Conservation (phyloP, 2,797 vertebrate genomes). For the Poecilia gillii region DNA sequence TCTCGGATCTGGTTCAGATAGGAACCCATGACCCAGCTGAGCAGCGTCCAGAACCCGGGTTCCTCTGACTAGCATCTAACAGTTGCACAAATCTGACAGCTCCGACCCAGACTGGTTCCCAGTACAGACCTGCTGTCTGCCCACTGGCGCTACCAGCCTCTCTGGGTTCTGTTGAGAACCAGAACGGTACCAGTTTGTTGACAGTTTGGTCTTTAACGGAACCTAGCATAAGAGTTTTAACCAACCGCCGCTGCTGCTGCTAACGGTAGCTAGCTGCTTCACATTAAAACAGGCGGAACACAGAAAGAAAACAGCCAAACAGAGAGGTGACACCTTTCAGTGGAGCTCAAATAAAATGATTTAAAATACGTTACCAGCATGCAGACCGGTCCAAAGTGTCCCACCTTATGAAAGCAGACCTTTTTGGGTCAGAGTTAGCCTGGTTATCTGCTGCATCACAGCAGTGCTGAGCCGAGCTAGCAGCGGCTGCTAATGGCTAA, state of each 20-base stretch:
- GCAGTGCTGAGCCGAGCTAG: constrained; percentile 41
- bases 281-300: constrained; percentile 21
- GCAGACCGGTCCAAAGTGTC: not conserved
- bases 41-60: not conserved
- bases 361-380: not conserved
- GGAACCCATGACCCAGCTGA: constrained; percentile 23
- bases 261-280: constrained; percentile 43
- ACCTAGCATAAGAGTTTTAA: constrained; percentile 2
- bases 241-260: not conserved
- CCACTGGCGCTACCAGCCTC: no score
- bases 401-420: not conserved
- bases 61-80: constrained; percentile 10
- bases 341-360: constrained; percentile 6
- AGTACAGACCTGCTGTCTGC: not conserved
- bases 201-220: not conserved
- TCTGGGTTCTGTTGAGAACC: rapidly evolving
- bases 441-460: constrained; percentile 60
- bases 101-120: not conserved
- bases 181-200: not conserved
- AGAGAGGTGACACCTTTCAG: not conserved
- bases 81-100: constrained; percentile 23
- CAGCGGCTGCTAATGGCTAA: constrained; percentile 30
- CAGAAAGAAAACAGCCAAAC: constrained; percentile 10
- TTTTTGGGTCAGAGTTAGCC: constrained; percentile 13
- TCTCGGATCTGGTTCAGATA: not conserved